Percentiles rank a stretch among this genome's conserved stretches.
Conservation (phyloP, 2,888 invertebrate species). For the Rosalia funebris region DNA sequence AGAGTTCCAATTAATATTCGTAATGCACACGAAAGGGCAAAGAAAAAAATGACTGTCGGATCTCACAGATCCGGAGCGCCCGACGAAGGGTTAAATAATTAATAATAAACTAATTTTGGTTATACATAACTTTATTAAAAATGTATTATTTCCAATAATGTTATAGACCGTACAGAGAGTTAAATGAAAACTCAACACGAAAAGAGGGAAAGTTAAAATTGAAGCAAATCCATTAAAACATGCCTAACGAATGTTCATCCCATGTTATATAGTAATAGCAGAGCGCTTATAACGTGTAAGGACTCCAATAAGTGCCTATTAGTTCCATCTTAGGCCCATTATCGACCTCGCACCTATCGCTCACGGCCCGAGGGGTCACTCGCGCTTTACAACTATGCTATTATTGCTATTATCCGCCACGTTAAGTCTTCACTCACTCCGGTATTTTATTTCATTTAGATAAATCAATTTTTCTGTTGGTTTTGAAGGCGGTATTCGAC, state of each 20-base stretch:
- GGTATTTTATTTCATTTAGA: conserved; percentile 48
- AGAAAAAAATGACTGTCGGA: too few species aligned
- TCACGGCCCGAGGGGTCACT: background rate
- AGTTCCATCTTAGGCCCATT: conserved; percentile 9
- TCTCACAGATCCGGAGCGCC: too few species aligned
- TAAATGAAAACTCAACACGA: too few species aligned
- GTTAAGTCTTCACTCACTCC: conserved; percentile 19
- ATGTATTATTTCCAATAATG: too few species aligned
- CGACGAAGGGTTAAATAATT: too few species aligned
- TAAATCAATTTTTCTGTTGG: conserved; percentile 51
- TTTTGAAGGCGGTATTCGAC: conserved; percentile 42
- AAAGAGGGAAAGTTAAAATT: background rate
- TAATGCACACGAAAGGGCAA: too few species aligned
- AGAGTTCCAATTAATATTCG: too few species aligned
- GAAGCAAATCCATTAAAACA: background rate
- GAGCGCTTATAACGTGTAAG: background rate
- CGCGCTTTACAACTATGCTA: conserved; percentile 8
- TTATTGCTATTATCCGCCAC: conserved; percentile 18
- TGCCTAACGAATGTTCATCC: background rate
- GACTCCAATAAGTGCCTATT: conserved; percentile 2
- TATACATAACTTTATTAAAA: too few species aligned
- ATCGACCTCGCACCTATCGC: conserved; percentile 5
- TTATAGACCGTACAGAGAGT: too few species aligned
- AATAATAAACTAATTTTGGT: too few species aligned
- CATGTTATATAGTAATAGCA: background rate